A percentile compares a stretch with the other conserved stretches of the same genome.
Conservation (phyloP, 92 coral and sea anemone species). For the Palythoa grandiflora region DNA sequence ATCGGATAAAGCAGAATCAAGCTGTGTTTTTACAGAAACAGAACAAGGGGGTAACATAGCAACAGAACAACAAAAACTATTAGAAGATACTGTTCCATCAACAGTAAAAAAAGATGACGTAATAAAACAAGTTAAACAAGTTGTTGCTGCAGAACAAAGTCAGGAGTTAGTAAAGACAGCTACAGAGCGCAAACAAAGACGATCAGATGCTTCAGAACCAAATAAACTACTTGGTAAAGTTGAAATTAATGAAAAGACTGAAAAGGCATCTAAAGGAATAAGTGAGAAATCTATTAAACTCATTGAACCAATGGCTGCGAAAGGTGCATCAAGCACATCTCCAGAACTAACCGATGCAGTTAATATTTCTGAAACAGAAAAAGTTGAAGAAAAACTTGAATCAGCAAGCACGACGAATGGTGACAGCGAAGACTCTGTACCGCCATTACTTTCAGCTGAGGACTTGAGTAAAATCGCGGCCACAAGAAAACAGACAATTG, state of each 20-base stretch:
- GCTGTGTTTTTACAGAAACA: background rate
- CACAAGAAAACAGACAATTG: conserved; percentile 67
- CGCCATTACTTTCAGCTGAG: conserved; percentile 87
- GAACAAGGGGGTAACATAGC: background rate
- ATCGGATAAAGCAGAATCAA: background rate
- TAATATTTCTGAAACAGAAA: background rate
- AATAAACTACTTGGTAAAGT: background rate
- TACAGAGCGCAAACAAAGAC: background rate
- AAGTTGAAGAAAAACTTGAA: background rate
- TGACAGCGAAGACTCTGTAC: conserved; percentile 71
- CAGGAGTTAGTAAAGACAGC: background rate
- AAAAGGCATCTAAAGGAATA: background rate
- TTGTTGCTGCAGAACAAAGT: background rate
- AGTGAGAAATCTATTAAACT: background rate
- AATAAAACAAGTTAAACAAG: background rate
- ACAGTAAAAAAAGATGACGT: background rate
- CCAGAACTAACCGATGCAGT: background rate
- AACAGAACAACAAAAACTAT: background rate
- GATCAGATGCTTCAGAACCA: background rate
- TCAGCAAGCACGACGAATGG: conserved; percentile 21
- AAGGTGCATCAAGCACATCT: background rate
- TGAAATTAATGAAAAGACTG: background rate
- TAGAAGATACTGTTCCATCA: background rate
- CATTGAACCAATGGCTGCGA: conserved; percentile 8
- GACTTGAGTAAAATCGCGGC: conserved; percentile 94